Percentiles rank a stretch among this genome's conserved stretches.
Evolutionary conservation across 2,113 vertebrate species (phyloP).

Genomic region (Nansenia antarctica): DNA sequence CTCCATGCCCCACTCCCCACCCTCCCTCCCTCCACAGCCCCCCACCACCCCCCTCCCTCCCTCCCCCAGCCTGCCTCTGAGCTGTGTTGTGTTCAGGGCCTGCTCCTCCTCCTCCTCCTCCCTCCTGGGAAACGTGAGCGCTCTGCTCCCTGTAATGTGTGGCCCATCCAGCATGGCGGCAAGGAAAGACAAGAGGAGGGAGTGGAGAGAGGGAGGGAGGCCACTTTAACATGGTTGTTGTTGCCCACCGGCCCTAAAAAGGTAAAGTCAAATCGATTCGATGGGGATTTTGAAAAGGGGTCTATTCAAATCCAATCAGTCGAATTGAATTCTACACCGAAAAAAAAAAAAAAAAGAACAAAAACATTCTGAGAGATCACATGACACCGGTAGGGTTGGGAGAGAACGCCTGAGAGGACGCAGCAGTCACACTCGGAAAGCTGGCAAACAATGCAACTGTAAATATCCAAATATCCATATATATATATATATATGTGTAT

Average conservation of each 20-base stretch:
- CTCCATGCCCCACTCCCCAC: conserved; percentile 48
- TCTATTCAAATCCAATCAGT: conserved; percentile 33
- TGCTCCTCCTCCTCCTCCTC: conserved; percentile 25
- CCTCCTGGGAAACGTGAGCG: conserved; percentile 60
- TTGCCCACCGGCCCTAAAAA: conserved; percentile 30
- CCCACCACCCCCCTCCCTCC: conserved; percentile 19
- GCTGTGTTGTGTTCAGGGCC: conserved; percentile 73
- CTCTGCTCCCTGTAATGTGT: conserved; percentile 60
- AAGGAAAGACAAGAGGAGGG: conserved; percentile 42
- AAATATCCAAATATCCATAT: neutral
- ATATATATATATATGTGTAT: neutral
- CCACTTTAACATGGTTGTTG: conserved; percentile 43
- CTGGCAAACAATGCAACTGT: neutral
- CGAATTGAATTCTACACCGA: conserved; percentile 13
- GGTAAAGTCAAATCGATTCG: neutral
- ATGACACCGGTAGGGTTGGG: neutral
- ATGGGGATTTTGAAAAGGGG: neutral
- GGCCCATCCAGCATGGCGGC: conserved; percentile 58
- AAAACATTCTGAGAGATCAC: no score
- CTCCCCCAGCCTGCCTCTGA: conserved; percentile 58
- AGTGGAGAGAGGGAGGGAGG: conserved; percentile 50
- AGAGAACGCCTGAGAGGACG: neutral
- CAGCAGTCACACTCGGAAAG: neutral
- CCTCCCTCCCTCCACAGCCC: conserved; percentile 43
- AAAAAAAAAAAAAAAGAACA: no score